Base-by-base conservation (phyloP, 2,113 vertebrate species). In the Fregetta grallaria region DNA sequence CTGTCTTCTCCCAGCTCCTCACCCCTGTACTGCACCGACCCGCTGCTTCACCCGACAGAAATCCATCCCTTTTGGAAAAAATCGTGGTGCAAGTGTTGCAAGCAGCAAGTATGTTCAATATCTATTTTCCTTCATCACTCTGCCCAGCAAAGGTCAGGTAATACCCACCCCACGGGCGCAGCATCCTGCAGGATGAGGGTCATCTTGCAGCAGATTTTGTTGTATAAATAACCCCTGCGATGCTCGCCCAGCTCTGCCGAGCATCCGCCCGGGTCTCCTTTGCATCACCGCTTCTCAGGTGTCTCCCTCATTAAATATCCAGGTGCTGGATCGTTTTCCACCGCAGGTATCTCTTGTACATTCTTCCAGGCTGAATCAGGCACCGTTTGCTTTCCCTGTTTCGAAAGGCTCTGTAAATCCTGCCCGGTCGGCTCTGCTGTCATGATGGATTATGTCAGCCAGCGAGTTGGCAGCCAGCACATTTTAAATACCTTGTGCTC, bases 351-450 rank as follows among this genome's bases (percentile, higher is more conserved):
- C 90, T 83, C 59, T 6, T 18, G 38, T 68, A 80, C 55, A 34
- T 96, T 92, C 92, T 72, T 94, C 61, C 61, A 16, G 80, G 76
- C 76, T 96, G 96, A 94, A 88, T 96, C 95, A 90, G 79, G n/a
- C 45, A 5, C 88, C 1, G 27, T 88, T 93, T 96, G 90, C 75
- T 90, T 72, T 90, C 70, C 50, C 34, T 17, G 34, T 56, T 79
- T 89, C 29, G 11, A 86, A 91, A 85, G 77, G 77, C 49, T 94
- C 73, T 10, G 76, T 78, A 61, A 86, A 73, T 95, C 92, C 93
- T 77, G 90, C 82, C 74, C 7, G 29, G 16, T 79, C n/a, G 36
- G 77, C 93, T 91, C 83, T 63, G 61, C 53, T 97, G 88, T 94
- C 95, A 19, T 52, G 90, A 68, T 73, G 94, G 94, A 86, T 96